Evolutionary conservation across 2,113 vertebrate species (phyloP).

Genomic region (Semnopithecus entellus): DNA sequence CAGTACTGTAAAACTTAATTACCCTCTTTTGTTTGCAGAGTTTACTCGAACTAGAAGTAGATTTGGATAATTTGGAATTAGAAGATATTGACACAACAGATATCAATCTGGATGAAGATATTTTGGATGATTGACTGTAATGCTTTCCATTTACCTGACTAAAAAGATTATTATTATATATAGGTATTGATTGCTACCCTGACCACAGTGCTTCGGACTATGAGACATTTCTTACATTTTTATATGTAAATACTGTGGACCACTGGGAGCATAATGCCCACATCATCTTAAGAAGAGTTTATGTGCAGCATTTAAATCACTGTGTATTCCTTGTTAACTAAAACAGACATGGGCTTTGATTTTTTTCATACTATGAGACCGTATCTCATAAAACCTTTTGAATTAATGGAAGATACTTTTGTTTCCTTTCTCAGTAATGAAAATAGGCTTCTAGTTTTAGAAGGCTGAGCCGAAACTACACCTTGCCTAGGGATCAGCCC

Average conservation of each 20-base stretch:
- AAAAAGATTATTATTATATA: conserved; percentile 56
- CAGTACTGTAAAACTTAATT: neutral
- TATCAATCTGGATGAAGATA: conserved; percentile 97
- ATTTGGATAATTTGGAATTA: conserved; percentile 96
- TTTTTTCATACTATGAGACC: conserved; percentile 44
- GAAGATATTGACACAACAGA: conserved; percentile 98
- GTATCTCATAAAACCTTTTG: conserved; percentile 64
- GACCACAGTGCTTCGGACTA: conserved; percentile 50
- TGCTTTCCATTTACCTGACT: conserved; percentile 70
- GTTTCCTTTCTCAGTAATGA: conserved; percentile 49
- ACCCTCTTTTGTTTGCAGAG: conserved; percentile 79
- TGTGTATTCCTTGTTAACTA: conserved; percentile 33
- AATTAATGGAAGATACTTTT: conserved; percentile 44
- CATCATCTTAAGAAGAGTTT: neutral
- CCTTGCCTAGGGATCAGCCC: neutral
- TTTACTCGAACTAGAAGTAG: conserved; percentile 94
- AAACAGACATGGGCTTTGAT: conserved; percentile 14
- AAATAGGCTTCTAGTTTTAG: conserved; percentile 8
- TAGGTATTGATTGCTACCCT: conserved; percentile 36
- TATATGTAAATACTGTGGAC: conserved; percentile 38
- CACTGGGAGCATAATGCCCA: neutral
- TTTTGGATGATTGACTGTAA: conserved; percentile 88
- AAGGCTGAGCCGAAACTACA: neutral
- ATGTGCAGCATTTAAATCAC: conserved; percentile 9
- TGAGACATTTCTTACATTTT: conserved; percentile 60